Evolutionary conservation across 2,888 invertebrate genomes (phyloP), one percentile per base, ranked within the genome.

Genomic region (Epinotia bilunana): DNA sequence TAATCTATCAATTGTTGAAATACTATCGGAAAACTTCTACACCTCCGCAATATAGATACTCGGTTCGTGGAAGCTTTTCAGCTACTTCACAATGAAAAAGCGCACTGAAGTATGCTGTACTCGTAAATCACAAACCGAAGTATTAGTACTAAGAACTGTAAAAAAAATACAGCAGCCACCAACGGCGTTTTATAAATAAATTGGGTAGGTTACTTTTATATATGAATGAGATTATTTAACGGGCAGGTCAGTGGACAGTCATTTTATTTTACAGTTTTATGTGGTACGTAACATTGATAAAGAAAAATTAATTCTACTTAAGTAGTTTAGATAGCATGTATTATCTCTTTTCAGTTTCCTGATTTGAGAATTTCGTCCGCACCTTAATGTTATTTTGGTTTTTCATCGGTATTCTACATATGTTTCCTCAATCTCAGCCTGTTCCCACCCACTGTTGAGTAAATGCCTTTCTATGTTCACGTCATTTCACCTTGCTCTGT

Each of bases 111-210:
- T 46, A 69, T 69, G 69, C 46, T 67, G 39, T n/a, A n/a, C n/a
- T n/a, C n/a, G n/a, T 72, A 64, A 72, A 72, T 67, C 58, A 60
- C 65, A 23, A 46, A 20, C 33, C 60, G 53, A 73, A 73, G 49
- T 65, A 67, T 67, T 49, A 58, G 53, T 67, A 58, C 72, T 53
- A 13, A 43, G 72, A 73, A 67, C 33, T n/a, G 72, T 73, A 64
- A 60, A 60, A 60, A 68, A 60, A 60, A 68, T 68, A 68, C 68
- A 28, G 28, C 58, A 58, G 46, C 60, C 69, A 69, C 69, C 69
- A 69, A 69, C 69, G 69, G 46, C 23, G 69, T 46, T 46, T 46
- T 23, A 20, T 16, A 58, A 69, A 69, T 58, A 69, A 46, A 46
- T 46, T 43, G 6, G 20, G 43, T 46, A 69, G 13, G 39, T 43